Conservation (phyloP, 2,797 vertebrate genomes). For the Poliocrania exsul region DNA sequence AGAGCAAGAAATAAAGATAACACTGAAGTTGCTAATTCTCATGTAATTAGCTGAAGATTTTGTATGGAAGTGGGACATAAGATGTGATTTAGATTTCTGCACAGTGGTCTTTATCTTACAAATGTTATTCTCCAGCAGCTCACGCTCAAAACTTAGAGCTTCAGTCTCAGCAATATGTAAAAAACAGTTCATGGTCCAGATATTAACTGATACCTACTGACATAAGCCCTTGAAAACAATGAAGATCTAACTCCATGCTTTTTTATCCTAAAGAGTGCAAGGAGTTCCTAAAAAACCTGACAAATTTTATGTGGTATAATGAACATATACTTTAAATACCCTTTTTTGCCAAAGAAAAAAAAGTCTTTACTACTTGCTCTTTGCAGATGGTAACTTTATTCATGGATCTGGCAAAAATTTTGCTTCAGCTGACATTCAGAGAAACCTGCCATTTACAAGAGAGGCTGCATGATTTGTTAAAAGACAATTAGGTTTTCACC, state of each 20-base stretch:
- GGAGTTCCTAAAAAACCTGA: background rate
- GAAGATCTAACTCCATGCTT: background rate
- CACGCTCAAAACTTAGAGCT: background rate
- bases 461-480: background rate
- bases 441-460: background rate
- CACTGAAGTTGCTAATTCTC: background rate
- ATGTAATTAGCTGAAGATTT: conserved; percentile 5
- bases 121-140: background rate
- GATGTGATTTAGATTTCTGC: background rate
- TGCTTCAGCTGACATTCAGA: background rate
- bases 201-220: background rate
- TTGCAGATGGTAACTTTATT: background rate
- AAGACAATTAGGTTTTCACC: background rate
- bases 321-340: background rate
- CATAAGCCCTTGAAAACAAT: background rate
- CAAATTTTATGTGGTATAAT: background rate
- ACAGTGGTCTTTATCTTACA: background rate
- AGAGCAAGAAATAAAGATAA: background rate
- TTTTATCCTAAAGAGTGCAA: background rate
- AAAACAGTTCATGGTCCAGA: background rate
- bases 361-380: background rate
- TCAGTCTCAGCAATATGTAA: background rate
- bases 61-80: background rate
- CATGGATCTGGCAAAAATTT: background rate
- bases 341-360: background rate